Evolutionary conservation across 1,140 invertebrate species (phyloP).

Genomic region (Maconellicoccus hirsutus): DNA sequence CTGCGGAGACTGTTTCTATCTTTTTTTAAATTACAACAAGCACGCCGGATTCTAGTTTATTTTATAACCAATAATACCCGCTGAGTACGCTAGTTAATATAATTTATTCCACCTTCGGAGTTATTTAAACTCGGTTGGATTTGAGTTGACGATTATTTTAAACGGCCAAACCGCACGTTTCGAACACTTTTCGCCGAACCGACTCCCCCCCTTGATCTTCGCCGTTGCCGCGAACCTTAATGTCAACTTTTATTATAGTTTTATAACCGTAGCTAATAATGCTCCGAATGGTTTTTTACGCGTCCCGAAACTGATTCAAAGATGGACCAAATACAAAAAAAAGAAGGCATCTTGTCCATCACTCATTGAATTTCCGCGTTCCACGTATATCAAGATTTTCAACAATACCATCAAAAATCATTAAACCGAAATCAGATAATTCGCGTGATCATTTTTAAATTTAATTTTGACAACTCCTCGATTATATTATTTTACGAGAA

Average conservation of each 20-base stretch:
- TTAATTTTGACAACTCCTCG: no score
- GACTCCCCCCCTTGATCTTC: no score
- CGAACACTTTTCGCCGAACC: constrained; percentile 16
- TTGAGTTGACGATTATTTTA: constrained; percentile 22
- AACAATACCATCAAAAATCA: no score
- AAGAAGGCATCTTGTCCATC: no score
- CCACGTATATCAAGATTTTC: no score
- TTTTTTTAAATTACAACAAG: constrained; percentile 19
- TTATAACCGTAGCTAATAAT: constrained; percentile 11
- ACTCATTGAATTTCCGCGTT: no score
- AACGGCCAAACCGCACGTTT: constrained; percentile 20
- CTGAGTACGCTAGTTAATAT: constrained; percentile 22
- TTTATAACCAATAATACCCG: constrained; percentile 22
- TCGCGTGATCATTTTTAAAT: no score
- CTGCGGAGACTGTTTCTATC: background rate
- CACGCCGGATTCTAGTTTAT: constrained; percentile 19
- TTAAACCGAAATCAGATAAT: no score
- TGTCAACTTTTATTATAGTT: constrained; percentile 13
- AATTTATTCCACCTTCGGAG: constrained; percentile 21
- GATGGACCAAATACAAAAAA: no score
- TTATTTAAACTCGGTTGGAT: constrained; percentile 22
- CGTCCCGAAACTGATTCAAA: no score
- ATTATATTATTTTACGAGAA: no score
- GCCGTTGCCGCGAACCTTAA: background rate
- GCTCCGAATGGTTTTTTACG: no score